Percentiles rank a stretch among this genome's conserved stretches.
Conservation (phyloP, 2,797 vertebrate species). For the Cryptoprocta ferox region DNA sequence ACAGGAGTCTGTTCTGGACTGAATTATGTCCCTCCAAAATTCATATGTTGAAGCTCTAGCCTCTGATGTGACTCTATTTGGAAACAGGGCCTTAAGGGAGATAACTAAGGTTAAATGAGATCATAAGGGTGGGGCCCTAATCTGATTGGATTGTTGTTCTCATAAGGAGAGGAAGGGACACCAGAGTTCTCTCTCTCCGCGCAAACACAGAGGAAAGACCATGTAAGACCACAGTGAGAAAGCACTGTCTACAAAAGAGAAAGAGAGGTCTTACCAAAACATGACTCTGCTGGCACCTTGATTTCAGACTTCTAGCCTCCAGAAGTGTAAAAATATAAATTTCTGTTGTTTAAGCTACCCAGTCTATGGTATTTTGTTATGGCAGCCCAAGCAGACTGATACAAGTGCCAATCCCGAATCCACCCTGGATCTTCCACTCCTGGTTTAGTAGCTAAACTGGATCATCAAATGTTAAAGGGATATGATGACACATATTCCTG, state of each 20-base stretch:
- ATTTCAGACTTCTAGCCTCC: neutral
- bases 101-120: neutral
- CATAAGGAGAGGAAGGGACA: neutral
- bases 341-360: neutral
- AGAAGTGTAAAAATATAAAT: neutral
- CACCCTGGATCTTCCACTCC: neutral
- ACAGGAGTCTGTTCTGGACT: neutral
- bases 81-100: neutral
- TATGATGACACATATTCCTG: neutral
- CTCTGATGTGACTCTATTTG: neutral
- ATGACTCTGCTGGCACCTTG: neutral
- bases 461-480: neutral
- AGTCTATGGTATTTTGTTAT: neutral
- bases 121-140: neutral
- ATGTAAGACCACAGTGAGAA: neutral
- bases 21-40: neutral
- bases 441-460: neutral
- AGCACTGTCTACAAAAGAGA: neutral
- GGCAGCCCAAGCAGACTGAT: neutral
- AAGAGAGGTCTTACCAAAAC: neutral
- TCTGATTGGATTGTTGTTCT: neutral
- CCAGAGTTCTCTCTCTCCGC: neutral
- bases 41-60: neutral
- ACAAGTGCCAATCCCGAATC: no score
- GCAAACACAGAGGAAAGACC: neutral